Evolutionary conservation across 2,113 vertebrate species (phyloP), one percentile per base, ranked within the genome.

Genomic region (Cynoglossus semilaevis): DNA sequence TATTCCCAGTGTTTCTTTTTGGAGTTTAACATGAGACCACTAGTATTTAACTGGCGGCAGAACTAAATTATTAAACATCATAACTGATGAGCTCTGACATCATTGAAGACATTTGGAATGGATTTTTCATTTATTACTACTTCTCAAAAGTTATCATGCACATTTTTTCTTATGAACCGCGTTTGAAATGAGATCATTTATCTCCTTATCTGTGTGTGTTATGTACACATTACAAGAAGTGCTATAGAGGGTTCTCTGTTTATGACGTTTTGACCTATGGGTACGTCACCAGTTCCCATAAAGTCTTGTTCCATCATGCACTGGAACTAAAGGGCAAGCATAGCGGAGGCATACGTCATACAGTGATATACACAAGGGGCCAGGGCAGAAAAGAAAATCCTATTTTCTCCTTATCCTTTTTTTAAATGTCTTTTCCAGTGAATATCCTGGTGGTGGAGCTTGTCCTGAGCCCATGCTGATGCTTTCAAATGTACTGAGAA

Each of bases 401-500:
- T 1, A 41, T 56, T 43, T 41, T 67, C 54, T 11, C n/a, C n/a
- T n/a, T n/a, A n/a, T n/a, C n/a, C n/a, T n/a, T n/a, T n/a, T n/a
- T n/a, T n/a, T n/a, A n/a, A 11, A 41, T 41, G 38, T 14, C 38
- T 14, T 41, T 9, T 12, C 11, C 5, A 41, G 29, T 15, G 13
- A 51, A 17, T 34, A 64, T 69, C 44, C 10, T 62, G 35, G n/a
- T n/a, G n/a, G n/a, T n/a, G n/a, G n/a, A 53, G 10, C 41, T 43
- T 35, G 51, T 38, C 60, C 48, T 64, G 43, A 45, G 15, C 34
- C 12, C 9, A 67, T 7, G 14, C 40, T 41, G 36, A 57, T 62
- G 44, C 22, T 52, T 67, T 58, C 42, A 56, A 70, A 62, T 29
- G 1, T 9, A 71, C 58, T 74, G n/a, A n/a, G n/a, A n/a, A n/a